Conservation (phyloP, 2,113 vertebrate genomes). For the Anarrhichthys ocellatus region DNA sequence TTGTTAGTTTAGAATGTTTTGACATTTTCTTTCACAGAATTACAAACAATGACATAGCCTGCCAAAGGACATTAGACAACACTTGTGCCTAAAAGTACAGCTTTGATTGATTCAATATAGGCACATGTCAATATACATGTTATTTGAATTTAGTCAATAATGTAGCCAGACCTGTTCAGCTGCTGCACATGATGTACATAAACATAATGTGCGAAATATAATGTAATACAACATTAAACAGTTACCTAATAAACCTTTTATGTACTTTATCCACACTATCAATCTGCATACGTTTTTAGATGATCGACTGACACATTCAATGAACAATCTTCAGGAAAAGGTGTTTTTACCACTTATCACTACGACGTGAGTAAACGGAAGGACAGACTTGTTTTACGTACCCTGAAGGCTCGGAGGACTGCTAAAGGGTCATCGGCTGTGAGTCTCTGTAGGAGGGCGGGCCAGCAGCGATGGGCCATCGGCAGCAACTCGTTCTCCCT, state of each 20-base stretch:
- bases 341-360: background rate
- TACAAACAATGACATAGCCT: background rate
- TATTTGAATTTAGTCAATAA: background rate
- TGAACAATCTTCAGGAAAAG: background rate
- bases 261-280: background rate
- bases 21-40: background rate
- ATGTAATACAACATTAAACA: background rate
- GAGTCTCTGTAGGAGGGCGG: constrained; percentile 89
- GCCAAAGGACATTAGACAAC: background rate
- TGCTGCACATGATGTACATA: background rate
- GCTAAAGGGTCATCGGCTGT: constrained; percentile 88
- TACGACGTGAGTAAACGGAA: background rate
- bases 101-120: background rate
- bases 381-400: constrained; percentile 62
- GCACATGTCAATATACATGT: background rate
- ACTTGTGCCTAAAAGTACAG: background rate
- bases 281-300: background rate
- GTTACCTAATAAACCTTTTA: background rate
- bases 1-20: background rate
- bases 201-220: background rate
- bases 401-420: constrained; percentile 93
- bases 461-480: constrained; percentile 93
- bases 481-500: constrained; percentile 89
- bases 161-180: background rate
- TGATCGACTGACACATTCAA: background rate